Conservation (phyloP, 1,140 invertebrate genomes). For the Probaryconus sp. region DNA sequence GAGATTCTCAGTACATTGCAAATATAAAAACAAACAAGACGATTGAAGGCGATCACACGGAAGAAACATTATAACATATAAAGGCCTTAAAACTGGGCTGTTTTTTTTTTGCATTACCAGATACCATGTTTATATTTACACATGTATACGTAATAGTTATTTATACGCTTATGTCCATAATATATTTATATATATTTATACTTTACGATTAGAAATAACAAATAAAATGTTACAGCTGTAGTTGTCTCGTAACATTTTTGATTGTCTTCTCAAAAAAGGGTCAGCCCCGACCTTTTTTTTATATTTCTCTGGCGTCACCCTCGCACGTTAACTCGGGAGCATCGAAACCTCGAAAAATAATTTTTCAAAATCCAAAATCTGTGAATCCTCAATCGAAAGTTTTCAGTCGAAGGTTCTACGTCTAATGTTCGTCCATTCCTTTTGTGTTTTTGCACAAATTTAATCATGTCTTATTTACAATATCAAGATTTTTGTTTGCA, state of each 20-base stretch:
- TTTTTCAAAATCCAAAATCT: too few relatives aligned
- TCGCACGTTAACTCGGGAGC: conserved; percentile 35
- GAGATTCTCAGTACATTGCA: conserved; percentile 24
- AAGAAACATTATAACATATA: conserved; percentile 35
- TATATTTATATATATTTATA: conserved; percentile 34
- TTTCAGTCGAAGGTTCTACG: too few relatives aligned
- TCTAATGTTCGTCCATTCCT: too few relatives aligned
- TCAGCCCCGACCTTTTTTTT: conserved; percentile 35
- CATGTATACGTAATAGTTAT: conserved; percentile 31
- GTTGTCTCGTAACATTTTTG: conserved; percentile 75
- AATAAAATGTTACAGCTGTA: conserved; percentile 74
- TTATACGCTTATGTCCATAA: conserved; percentile 25
- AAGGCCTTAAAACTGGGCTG: conserved; percentile 32
- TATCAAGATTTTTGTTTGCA: too few relatives aligned
- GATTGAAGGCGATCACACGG: conserved; percentile 37
- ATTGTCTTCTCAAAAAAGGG: conserved; percentile 78
- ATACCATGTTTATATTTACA: conserved; percentile 52
- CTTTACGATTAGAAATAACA: conserved; percentile 75
- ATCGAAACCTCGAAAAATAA: conserved; percentile 6
- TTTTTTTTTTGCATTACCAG: conserved; percentile 25
- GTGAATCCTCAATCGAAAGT: too few relatives aligned
- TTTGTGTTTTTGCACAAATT: too few relatives aligned
- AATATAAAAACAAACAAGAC: conserved; percentile 25
- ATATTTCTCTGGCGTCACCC: conserved; percentile 3
- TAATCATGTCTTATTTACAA: too few relatives aligned